phyloP scores from a whole-genome alignment of 2,888 invertebrate genomes.

The Phytoseiulus persimilis region DNA sequence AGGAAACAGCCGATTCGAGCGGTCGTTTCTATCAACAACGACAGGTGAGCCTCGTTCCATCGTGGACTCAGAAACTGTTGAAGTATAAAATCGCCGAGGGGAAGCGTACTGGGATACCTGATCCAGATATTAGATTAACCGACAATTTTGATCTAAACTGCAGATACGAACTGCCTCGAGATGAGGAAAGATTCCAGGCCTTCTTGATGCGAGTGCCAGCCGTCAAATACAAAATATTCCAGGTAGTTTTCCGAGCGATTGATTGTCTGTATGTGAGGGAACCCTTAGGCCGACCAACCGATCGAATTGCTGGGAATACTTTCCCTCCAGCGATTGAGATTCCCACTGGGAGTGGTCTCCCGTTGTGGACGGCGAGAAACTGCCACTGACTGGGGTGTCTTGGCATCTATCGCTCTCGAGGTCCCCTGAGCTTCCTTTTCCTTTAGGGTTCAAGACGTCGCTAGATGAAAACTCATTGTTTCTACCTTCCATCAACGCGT shows the following conservation, averaged over 20 bases:
- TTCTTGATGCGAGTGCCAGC: constrained; percentile 12
- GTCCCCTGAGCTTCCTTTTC: too few relatives aligned
- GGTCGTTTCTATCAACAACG: constrained; percentile 15
- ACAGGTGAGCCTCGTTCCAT: not conserved
- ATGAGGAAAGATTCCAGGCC: constrained; percentile 29
- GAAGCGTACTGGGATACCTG: not conserved
- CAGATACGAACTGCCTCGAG: constrained; percentile 20
- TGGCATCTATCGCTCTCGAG: too few relatives aligned
- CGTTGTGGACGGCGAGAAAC: too few relatives aligned
- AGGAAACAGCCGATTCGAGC: constrained; percentile 21
- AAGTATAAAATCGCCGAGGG: not conserved
- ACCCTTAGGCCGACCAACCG: not conserved
- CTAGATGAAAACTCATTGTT: too few relatives aligned
- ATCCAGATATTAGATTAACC: not conserved
- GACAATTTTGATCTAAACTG: not conserved
- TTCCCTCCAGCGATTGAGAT: too few relatives aligned
- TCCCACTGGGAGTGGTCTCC: too few relatives aligned
- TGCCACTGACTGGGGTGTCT: too few relatives aligned
- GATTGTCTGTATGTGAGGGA: not conserved
- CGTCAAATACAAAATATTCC: constrained; percentile 31
- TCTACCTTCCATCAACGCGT: too few relatives aligned
- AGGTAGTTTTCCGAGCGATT: not conserved
- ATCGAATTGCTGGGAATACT: too few relatives aligned
- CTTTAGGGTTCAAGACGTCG: not conserved
- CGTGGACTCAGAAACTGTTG: not conserved